Evolutionary conservation across 2,888 invertebrate genomes (phyloP), one percentile per base, ranked within the genome.

Genomic region (Sericinus montela): DNA sequence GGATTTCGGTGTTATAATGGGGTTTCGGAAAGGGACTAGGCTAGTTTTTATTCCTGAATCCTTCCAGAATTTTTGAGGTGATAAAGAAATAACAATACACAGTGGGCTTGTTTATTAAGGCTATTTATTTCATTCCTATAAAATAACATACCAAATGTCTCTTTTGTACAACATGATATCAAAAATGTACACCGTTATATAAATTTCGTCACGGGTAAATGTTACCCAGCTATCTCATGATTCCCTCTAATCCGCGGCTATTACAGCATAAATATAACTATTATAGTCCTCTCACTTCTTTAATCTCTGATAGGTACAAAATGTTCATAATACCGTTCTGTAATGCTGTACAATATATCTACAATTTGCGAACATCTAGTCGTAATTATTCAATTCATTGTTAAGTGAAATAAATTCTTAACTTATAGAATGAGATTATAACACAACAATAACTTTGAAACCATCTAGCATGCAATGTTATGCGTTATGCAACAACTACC

Each of bases 41-140:
- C n/a, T n/a, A n/a, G n/a, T n/a, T n/a, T n/a, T n/a, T n/a, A n/a
- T n/a, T n/a, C n/a, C n/a, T n/a, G n/a, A n/a, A n/a, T n/a, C n/a
- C n/a, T n/a, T n/a, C n/a, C n/a, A n/a, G n/a, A n/a, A n/a, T n/a
- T n/a, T n/a, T n/a, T n/a, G n/a, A n/a, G n/a, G n/a, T n/a, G n/a
- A n/a, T n/a, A 23, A 23, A 23, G 6, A 5, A 69, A 69, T 71
- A 68, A 68, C 72, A 69, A 70, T 57, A 69, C 72, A 60, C 60
- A 55, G 9, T 30, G 9, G 53, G 43, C 52, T 53, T 60, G 56
- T 82, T 84, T 80, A 86, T 89, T 89, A 89, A 88, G 79, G 81
- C 89, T 89, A 89, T 89, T 89, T 89, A 89, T 89, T 89, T 89
- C 86, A 87, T 89, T 89, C 89, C 89, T 89, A 88, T 89, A 89